These are phyloP conservation scores for Oncorhynchus nerka DNA, from an alignment of 2,113 vertebrate genomes.

Conservation along the genomic window DNA sequence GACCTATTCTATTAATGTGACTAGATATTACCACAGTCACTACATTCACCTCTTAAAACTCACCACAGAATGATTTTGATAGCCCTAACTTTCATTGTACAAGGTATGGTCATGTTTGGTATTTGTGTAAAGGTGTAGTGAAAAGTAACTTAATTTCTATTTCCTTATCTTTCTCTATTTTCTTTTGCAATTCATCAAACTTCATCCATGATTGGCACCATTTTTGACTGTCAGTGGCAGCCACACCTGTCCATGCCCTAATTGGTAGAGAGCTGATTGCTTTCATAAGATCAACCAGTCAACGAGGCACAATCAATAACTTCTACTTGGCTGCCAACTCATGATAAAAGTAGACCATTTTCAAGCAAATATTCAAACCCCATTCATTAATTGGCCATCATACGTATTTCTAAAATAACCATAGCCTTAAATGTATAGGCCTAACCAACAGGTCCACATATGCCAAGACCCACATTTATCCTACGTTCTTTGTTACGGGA, in stretches of 20 bases:
- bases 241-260: background rate
- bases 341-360: no score
- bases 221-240: background rate
- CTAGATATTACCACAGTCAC: background rate
- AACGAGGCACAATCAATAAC: background rate
- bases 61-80: background rate
- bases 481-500: slow-evolving; percentile 7
- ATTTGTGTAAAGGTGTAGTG: background rate
- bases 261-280: background rate
- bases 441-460: background rate
- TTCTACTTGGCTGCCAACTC: background rate
- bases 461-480: no score
- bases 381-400: no score
- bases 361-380: no score
- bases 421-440: background rate
- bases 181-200: background rate
- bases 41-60: background rate
- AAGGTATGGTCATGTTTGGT: background rate
- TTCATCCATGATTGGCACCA: background rate
- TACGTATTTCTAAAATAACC: background rate
- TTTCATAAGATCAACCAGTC: background rate
- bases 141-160: background rate
- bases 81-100: background rate
- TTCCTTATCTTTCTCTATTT: background rate
- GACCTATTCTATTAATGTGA: no score